A percentile compares a stretch with the other conserved stretches of the same genome.
Conservation (phyloP, 2,888 invertebrate genomes). For the Diarsia dahlii region DNA sequence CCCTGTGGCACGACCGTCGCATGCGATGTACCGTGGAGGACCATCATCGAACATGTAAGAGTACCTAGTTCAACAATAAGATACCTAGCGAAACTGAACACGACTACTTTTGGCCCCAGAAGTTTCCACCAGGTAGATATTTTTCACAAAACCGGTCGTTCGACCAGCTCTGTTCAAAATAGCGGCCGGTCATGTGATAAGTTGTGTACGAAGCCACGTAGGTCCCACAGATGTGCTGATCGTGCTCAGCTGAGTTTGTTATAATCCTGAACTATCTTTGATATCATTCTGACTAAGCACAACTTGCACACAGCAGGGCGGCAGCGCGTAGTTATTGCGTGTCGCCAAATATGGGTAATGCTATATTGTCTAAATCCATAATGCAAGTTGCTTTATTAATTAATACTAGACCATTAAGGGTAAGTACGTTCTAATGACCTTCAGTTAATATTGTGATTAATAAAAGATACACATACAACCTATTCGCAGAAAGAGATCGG, state of each 20-base stretch:
- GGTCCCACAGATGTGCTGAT: not conserved
- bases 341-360: not conserved
- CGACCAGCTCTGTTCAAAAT: not conserved
- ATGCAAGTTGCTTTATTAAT: not conserved
- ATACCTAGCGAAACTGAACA: not conserved
- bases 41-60: slow-evolving; percentile 76
- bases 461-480: not conserved
- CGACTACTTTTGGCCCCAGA: not conserved
- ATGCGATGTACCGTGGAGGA: slow-evolving; percentile 79
- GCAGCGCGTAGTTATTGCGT: not conserved
- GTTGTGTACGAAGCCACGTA: not conserved
- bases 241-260: not conserved
- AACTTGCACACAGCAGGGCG: not conserved
- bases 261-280: not conserved
- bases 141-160: no score
- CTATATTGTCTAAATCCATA: not conserved
- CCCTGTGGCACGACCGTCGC: slow-evolving; percentile 77
- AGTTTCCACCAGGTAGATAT: not conserved
- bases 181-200: not conserved
- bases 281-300: no score
- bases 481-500: not conserved
- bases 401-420: not conserved
- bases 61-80: not conserved
- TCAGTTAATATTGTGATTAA: not conserved
- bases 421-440: slow-evolving; percentile 10